Base-by-base conservation (phyloP, 2,888 invertebrate species). In the Nowickia ferox region DNA sequence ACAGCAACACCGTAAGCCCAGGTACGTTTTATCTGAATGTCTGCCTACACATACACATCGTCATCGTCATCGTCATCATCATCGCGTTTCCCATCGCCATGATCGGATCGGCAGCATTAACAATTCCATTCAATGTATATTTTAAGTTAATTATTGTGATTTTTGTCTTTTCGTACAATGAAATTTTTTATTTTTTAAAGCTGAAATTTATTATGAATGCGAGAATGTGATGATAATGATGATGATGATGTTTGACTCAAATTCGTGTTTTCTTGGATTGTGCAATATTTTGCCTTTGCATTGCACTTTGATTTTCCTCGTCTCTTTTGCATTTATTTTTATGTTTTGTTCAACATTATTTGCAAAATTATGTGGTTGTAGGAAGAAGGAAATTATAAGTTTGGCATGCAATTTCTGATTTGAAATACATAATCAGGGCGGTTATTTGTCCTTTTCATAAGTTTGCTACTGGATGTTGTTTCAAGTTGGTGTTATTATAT, bases 381-480 rank as follows among this genome's bases (percentile, higher is more conserved):
- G 77, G 78, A 81, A 82, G 77, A 59, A 40, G 79, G 44, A 86
- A 86, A 86, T 86, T 86, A 86, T 86, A 83, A 80, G 71, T 63
- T 69, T 65, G 79, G 63, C 76, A 79, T 86, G 86, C 86, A 86
- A 86, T 86, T 86, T 86, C n/a, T 80, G 83, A 66, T 84, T 78
- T 74, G 59, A 84, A 84, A 84, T 84, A 59, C 51, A 72, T 59
- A 83, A 83, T 83, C 72, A 77, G 72, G 72, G 65, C 77, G 59
- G 65, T 61, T 74, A 61, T 78, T 78, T 84, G 83, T 84, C 83
- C 72, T 77, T 84, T 82, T 84, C 66, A 72, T 66, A 78, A 78
- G 66, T 55, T 30, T 74, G 83, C 83, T 84, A 84, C 83, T 84
- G 83, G 77, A 13, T 74, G 57, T 66, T 51, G 6, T 30, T 72